These are phyloP conservation scores for Oscheius onirici DNA, from an alignment of 2,888 invertebrate species.

Conservation along the genomic window DNA sequence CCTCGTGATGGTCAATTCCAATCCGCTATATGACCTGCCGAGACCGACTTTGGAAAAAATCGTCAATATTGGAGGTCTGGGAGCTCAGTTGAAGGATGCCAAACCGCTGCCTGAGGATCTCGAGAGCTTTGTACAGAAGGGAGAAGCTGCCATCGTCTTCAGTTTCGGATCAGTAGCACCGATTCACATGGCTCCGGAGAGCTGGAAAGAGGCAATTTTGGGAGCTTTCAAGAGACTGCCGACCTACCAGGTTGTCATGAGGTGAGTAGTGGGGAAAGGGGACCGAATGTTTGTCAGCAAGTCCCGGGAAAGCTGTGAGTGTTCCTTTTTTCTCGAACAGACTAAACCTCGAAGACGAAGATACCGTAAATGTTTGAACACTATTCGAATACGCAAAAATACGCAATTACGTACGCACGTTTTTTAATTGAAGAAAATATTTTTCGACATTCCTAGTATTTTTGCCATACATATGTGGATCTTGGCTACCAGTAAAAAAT, in stretches of 20 bases:
- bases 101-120: conserved; percentile 44
- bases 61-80: conserved; percentile 58
- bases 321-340: too few relatives aligned
- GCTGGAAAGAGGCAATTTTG: conserved; percentile 33
- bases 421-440: too few relatives aligned
- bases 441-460: too few relatives aligned
- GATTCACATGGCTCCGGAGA: conserved; percentile 29
- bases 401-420: too few relatives aligned
- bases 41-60: conserved; percentile 56
- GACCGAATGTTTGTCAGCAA: not conserved
- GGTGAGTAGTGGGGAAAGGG: conserved; percentile 25
- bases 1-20: conserved; percentile 52
- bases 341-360: too few relatives aligned
- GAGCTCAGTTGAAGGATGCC: conserved; percentile 45
- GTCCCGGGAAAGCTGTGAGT: too few relatives aligned
- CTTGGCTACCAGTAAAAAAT: too few relatives aligned
- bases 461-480: too few relatives aligned
- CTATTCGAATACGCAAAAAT: too few relatives aligned
- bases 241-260: conserved; percentile 54
- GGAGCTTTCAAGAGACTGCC: conserved; percentile 40
- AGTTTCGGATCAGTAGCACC: conserved; percentile 46
- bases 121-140: conserved; percentile 35
- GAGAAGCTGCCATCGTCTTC: conserved; percentile 40
- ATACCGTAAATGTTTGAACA: too few relatives aligned
- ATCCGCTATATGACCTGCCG: conserved; percentile 57